These are phyloP conservation scores for Penaeus japonicus DNA, from an alignment of 1,140 invertebrate genomes.

Conservation along the genomic window DNA sequence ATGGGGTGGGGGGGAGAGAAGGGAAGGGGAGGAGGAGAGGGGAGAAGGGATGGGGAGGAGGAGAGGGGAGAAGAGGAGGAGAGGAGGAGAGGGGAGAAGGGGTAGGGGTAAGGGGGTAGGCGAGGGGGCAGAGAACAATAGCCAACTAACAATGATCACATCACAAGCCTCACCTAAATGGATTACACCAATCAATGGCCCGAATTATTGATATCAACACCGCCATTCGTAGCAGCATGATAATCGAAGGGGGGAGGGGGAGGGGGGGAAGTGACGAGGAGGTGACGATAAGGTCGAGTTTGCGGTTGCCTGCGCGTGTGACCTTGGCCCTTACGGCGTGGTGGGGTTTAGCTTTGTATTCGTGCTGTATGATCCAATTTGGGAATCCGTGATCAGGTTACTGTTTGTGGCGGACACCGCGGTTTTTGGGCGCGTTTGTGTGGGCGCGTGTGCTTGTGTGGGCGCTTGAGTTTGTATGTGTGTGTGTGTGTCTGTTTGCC, in stretches of 20 bases:
- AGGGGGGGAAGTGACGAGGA: no score
- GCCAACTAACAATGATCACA: slow-evolving; percentile 43
- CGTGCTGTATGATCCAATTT: neutral
- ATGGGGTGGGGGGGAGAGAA: neutral
- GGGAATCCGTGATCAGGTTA: neutral
- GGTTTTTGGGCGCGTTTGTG: neutral
- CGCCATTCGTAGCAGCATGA: neutral
- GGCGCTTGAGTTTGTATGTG: slow-evolving; percentile 51
- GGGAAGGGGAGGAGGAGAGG: neutral
- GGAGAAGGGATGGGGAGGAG: neutral
- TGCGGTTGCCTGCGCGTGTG: no score
- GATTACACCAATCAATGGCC: slow-evolving; percentile 42
- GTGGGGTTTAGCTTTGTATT: no score
- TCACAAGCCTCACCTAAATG: slow-evolving; percentile 31
- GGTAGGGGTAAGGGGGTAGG: no score
- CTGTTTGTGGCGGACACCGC: neutral
- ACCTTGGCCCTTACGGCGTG: no score
- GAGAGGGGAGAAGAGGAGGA: neutral
- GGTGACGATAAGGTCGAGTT: no score
- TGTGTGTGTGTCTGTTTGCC: slow-evolving; percentile 48
- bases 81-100: neutral
- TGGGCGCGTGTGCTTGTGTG: neutral
- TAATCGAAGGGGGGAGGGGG: no score
- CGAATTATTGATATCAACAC: slow-evolving; percentile 27
- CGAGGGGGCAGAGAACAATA: slow-evolving; percentile 8